These are phyloP conservation scores for Endomychus coccineus DNA, from an alignment of 2,888 invertebrate genomes.

Conservation along the genomic window DNA sequence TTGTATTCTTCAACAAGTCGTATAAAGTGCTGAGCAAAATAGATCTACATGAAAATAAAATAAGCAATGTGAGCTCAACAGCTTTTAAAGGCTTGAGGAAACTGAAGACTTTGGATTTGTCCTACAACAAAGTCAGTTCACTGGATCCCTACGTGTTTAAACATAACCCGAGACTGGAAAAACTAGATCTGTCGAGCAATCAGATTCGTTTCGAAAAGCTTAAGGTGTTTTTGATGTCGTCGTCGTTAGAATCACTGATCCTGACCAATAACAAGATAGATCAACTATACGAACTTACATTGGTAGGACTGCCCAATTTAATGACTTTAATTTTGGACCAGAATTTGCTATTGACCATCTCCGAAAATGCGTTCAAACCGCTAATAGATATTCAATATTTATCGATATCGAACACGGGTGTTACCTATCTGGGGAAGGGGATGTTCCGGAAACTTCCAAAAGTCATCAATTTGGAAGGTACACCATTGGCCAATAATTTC, in stretches of 20 bases:
- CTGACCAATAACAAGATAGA: constrained; percentile 36
- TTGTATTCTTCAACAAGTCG: constrained; percentile 33
- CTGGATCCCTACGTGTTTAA: constrained; percentile 36
- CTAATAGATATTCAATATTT: constrained; percentile 35
- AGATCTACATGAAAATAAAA: constrained; percentile 35
- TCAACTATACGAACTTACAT: constrained; percentile 37
- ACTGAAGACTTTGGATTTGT: constrained; percentile 34
- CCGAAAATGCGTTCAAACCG: constrained; percentile 34
- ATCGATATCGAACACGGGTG: constrained; percentile 37
- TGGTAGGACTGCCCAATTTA: constrained; percentile 36
- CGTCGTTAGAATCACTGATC: constrained; percentile 34
- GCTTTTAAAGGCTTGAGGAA: constrained; percentile 36
- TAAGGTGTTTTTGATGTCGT: constrained; percentile 34
- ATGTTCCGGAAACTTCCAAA: constrained; percentile 38
- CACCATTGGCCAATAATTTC: constrained; percentile 36
- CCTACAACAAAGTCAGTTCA: constrained; percentile 34
- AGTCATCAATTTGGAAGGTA: constrained; percentile 36
- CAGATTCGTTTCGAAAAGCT: constrained; percentile 31
- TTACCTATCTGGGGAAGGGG: constrained; percentile 32
- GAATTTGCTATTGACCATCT: constrained; percentile 33
- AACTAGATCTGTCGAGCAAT: constrained; percentile 36
- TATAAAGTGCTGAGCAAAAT: constrained; percentile 32
- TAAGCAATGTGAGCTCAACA: constrained; percentile 29
- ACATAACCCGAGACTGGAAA: constrained; percentile 32
- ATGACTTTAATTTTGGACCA: constrained; percentile 35